Base-by-base conservation (phyloP, 2,113 vertebrate genomes). In the Drymodes brunneopygia region DNA sequence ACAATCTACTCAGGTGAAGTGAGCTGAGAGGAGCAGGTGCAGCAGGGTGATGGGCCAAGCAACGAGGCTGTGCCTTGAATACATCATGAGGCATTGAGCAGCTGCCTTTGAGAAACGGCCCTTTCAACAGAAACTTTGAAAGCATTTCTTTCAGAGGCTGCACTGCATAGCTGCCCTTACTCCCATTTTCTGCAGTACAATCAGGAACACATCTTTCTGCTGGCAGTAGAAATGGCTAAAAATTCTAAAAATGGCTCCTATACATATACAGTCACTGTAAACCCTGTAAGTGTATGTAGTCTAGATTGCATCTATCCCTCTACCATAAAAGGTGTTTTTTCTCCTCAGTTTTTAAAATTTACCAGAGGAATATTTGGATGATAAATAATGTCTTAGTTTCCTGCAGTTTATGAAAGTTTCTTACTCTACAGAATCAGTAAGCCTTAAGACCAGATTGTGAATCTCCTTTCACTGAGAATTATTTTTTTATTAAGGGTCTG, bases 11-110 rank as follows among this genome's bases (percentile, higher is more conserved):
- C 94, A 95, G 96, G 96, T 95, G 96, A 95, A 97, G 82, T 18
- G 92, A 95, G 77, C 87, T 65, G 94, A 95, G 89, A 83, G 94
- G 45, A 96, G 95, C 92, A 93, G 95, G 88, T 97, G 95, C 95
- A 92, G 95, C 38, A 66, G 86, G 83, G 89, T 92, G 88, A 95
- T 77, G 91, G 91, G 83, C 96, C 92, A 91, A 79, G 95, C 60
- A 88, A 88, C 35, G 40, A 96, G 65, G 67, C 83, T 93, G 94
- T 94, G 92, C 54, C 65, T 70, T 25, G 95, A 94, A 95, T 96
- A 79, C 81, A 90, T 95, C 71, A 96, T 92, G 75, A 97, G 78
- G 60, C 86, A 64, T 4, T 3, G 23, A 96, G 84, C 95, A 94
- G 91, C 95, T 96, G 96, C 89, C 89, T 94, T 69, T 93, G 90